Percentiles rank a stretch among this genome's conserved stretches.
Evolutionary conservation across 1,140 invertebrate species (phyloP).

Genomic region (Drosophila ficusphila): DNA sequence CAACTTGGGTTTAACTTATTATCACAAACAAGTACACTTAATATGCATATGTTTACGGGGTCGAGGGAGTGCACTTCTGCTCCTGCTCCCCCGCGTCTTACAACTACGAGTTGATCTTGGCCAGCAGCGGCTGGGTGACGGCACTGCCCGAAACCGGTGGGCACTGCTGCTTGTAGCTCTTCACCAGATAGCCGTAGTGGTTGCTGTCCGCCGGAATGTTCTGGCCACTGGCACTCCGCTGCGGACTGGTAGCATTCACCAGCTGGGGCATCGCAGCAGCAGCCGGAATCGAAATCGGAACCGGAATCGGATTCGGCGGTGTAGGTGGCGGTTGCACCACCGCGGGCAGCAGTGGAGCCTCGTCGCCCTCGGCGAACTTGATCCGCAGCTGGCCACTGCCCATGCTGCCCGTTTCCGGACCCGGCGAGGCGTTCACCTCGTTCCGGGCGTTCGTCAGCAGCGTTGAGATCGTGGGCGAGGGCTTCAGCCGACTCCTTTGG

Average conservation of each 20-base stretch:
- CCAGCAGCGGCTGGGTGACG: slow-evolving; percentile 76
- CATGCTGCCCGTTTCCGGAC: slow-evolving; percentile 50
- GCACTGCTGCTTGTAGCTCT: slow-evolving; percentile 68
- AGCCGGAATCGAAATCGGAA: background rate
- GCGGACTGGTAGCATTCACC: slow-evolving; percentile 17
- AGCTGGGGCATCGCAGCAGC: background rate
- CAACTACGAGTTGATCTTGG: slow-evolving; percentile 78
- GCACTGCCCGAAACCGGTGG: slow-evolving; percentile 32
- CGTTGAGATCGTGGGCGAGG: slow-evolving; percentile 77
- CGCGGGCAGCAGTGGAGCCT: slow-evolving; percentile 42
- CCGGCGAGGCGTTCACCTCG: background rate
- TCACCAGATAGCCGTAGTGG: slow-evolving; percentile 61
- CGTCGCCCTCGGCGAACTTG: slow-evolving; percentile 64
- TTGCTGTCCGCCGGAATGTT: slow-evolving; percentile 65
- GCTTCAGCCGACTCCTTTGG: slow-evolving; percentile 48
- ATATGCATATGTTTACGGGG: slow-evolving; percentile 53
- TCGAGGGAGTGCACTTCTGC: background rate
- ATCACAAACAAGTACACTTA: slow-evolving; percentile 79
- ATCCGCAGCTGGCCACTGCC: slow-evolving; percentile 60
- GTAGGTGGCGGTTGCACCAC: background rate
- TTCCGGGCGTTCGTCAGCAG: slow-evolving; percentile 46
- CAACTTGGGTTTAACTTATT: slow-evolving; percentile 74
- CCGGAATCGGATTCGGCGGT: background rate
- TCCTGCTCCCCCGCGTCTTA: slow-evolving; percentile 42
- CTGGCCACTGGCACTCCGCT: slow-evolving; percentile 48